A percentile compares a stretch with the other conserved stretches of the same genome.
phyloP scores from a whole-genome alignment of 2,113 vertebrate genomes.

The Canis aureus region DNA sequence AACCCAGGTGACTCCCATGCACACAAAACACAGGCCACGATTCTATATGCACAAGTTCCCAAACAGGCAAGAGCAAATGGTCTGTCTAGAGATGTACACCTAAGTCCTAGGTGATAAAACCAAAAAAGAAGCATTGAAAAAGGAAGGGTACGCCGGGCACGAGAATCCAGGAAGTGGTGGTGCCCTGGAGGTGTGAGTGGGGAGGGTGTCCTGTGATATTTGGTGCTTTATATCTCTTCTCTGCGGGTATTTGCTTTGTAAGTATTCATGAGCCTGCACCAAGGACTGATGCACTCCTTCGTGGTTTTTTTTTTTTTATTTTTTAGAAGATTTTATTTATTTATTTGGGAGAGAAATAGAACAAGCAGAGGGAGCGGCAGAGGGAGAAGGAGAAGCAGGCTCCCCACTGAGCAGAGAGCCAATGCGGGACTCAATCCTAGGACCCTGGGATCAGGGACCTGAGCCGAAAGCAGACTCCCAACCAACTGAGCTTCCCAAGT shows the following conservation, averaged over 20 bases:
- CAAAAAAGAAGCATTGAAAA: background rate
- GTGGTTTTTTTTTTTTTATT: background rate
- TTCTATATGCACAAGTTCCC: rapidly evolving
- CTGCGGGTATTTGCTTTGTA: background rate
- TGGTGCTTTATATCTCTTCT: no score
- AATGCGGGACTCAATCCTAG: background rate
- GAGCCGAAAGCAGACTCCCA: background rate
- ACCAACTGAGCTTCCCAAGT: background rate
- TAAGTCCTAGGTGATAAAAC: background rate
- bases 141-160: background rate
- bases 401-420: no score
- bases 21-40: background rate
- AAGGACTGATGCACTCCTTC: rapidly evolving
- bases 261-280: background rate
- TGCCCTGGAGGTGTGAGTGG: rapidly evolving
- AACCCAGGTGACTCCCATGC: background rate
- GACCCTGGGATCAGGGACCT: background rate
- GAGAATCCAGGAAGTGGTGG: background rate
- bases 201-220: rapidly evolving
- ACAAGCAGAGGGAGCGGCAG: background rate
- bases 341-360: background rate
- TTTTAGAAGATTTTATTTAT: background rate
- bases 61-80: rapidly evolving
- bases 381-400: background rate
- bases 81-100: background rate